Evolutionary conservation across 2,888 invertebrate species (phyloP), one percentile per base, ranked within the genome.

Genomic region (Exocentrus adspersus): DNA sequence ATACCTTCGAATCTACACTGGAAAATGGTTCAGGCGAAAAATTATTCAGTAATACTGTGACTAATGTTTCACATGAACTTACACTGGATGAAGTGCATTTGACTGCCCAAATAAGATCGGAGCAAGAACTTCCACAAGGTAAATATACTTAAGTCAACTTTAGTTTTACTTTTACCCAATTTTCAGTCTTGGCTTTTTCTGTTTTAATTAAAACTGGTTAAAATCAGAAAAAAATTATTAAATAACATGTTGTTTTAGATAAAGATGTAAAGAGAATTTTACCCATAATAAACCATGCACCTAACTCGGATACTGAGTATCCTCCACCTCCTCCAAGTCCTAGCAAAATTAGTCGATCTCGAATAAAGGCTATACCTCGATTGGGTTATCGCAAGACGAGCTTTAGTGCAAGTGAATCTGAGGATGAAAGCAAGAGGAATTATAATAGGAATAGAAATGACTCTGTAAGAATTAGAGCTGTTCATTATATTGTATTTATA

Each of bases 341-440:
- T 0, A 85, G 84, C 65, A 92, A 91, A 82, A 69, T 77, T 17
- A 88, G 87, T 51, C 84, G 92, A 1, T 85, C 87, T 0, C 87
- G 91, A 66, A 87, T 92, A 30, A 86, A 89, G 37, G 90, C 92
- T 2, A 86, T 87, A 2, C 92, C 92, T 0, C 85, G 89, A 71
- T 84, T 92, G 54, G 87, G 89, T 16, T 85, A 91, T 60, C 86
- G 90, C 70, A 91, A 90, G 74, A 74, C 77, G 17, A 80, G 80
- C 61, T 79, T 77, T 61, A 90, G 89, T 81, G 87, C 88, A 1
- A 88, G 88, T 74, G 90, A 91, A 79, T 90, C 90, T 0, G 91
- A 90, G 71, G 90, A 90, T 78, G 90, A 89, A 69, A 77, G 71
- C 43, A 80, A 78, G 67, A 81, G 74, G 63, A 74, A 73, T 54